Conservation (phyloP, 2,113 vertebrate genomes). For the Camelus bactrianus region DNA sequence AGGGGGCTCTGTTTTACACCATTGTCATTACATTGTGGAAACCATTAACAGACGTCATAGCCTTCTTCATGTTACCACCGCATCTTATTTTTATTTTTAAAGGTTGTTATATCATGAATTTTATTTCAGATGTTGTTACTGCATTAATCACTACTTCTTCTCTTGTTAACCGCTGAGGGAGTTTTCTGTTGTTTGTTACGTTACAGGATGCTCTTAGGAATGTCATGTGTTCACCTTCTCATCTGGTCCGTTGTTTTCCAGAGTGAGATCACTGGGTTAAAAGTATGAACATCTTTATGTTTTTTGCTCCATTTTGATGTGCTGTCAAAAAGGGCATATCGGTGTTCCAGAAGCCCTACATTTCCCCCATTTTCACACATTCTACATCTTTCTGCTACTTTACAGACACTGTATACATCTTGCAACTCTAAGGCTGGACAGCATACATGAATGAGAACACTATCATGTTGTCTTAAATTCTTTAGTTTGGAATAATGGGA, state of each 20-base stretch:
- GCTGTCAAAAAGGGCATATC: neutral
- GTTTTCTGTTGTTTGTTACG: neutral
- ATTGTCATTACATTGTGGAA: constrained; percentile 45
- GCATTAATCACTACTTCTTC: neutral
- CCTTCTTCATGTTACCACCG: constrained; percentile 17
- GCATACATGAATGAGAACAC: neutral
- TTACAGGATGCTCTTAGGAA: neutral
- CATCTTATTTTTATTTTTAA: constrained; percentile 58
- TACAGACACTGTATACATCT: neutral
- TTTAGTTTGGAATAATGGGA: constrained; percentile 41
- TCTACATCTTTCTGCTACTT: neutral
- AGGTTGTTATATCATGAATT: constrained; percentile 27
- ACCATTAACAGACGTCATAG: constrained; percentile 1
- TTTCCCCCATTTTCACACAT: neutral
- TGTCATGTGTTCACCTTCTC: neutral
- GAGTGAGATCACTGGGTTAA: neutral
- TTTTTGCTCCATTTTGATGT: constrained; percentile 53
- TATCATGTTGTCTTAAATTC: neutral
- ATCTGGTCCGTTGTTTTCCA: neutral
- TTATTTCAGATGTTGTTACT: neutral
- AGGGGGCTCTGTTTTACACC: neutral
- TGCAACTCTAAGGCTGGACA: neutral
- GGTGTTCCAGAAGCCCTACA: neutral
- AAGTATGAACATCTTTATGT: constrained; percentile 1
- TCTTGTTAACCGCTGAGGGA: neutral